Percentiles rank a stretch among this genome's conserved stretches.
Conservation (phyloP, 2,888 invertebrate species). For the Orthosia cruda region DNA sequence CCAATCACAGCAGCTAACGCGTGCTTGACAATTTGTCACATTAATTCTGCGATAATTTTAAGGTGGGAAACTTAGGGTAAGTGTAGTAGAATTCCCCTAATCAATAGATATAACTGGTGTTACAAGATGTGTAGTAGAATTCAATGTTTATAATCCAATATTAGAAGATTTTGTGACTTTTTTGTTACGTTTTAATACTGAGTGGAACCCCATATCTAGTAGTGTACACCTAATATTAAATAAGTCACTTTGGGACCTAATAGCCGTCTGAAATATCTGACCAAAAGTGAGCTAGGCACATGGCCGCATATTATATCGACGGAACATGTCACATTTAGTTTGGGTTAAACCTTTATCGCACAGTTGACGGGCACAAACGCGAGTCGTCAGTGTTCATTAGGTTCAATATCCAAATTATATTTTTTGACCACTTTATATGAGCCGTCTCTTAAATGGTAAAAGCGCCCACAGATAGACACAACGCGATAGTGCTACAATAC, state of each 20-base stretch:
- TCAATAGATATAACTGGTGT: too few species aligned
- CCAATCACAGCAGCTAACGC: too few species aligned
- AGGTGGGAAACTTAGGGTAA: too few species aligned
- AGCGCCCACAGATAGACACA: background rate
- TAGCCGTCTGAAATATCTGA: slow-evolving; percentile 3
- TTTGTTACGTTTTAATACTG: background rate
- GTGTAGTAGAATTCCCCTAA: too few species aligned
- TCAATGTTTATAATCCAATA: background rate
- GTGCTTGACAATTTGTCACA: too few species aligned
- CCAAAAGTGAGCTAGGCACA: background rate
- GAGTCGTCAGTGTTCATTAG: too few species aligned
- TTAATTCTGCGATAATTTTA: too few species aligned
- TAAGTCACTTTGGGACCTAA: slow-evolving; percentile 25
- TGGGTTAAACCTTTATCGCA: background rate
- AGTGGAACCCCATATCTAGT: background rate
- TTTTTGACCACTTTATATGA: too few species aligned
- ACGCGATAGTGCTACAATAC: background rate
- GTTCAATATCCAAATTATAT: too few species aligned
- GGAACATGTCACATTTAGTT: background rate
- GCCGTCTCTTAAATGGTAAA: too few species aligned
- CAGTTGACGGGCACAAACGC: too few species aligned
- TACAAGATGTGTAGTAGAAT: background rate
- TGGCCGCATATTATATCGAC: background rate
- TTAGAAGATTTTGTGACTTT: background rate
- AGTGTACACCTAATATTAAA: background rate